A percentile compares a stretch with the other conserved stretches of the same genome.
phyloP scores from a whole-genome alignment of 2,888 invertebrate species.

The Galeopsomyia nigrocyanea region DNA sequence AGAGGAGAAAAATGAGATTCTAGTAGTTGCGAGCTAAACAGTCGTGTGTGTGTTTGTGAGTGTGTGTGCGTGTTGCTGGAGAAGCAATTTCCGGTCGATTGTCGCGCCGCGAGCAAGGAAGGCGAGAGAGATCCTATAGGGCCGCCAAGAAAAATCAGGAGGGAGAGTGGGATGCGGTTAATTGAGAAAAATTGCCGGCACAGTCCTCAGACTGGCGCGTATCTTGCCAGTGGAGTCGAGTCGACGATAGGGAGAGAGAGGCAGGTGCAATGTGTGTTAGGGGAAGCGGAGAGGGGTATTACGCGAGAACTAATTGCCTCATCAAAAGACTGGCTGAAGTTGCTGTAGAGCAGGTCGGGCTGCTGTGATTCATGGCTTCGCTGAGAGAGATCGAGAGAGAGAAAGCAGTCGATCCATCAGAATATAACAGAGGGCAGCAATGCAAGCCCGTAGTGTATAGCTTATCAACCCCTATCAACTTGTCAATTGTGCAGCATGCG shows the following conservation, averaged over 20 bases:
- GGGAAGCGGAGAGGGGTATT: too few relatives aligned
- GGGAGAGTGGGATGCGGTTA: conserved; percentile 26
- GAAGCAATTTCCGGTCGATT: conserved; percentile 49
- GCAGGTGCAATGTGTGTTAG: conserved; percentile 49
- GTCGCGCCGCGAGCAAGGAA: conserved; percentile 31
- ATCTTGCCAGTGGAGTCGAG: too few relatives aligned
- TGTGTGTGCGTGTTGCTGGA: background rate
- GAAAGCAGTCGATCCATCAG: conserved; percentile 25
- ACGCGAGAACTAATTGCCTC: conserved; percentile 57
- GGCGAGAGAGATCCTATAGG: conserved; percentile 14
- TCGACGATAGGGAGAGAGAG: background rate
- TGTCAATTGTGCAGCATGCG: conserved; percentile 25
- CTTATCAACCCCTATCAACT: conserved; percentile 20
- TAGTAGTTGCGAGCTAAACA: too few relatives aligned
- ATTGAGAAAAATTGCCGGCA: conserved; percentile 54
- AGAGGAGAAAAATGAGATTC: too few relatives aligned
- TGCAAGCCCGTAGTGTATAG: background rate
- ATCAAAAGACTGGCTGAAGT: conserved; percentile 5
- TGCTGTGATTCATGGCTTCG: conserved; percentile 17
- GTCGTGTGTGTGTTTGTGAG: too few relatives aligned
- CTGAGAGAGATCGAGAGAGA: background rate
- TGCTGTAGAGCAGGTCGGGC: too few relatives aligned
- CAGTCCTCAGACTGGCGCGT: conserved; percentile 12
- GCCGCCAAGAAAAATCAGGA: conserved; percentile 28
- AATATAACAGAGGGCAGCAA: conserved; percentile 16